A percentile compares a stretch with the other conserved stretches of the same genome.
Evolutionary conservation across 2,888 invertebrate genomes (phyloP).

Genomic region (Morinoia aosen): DNA sequence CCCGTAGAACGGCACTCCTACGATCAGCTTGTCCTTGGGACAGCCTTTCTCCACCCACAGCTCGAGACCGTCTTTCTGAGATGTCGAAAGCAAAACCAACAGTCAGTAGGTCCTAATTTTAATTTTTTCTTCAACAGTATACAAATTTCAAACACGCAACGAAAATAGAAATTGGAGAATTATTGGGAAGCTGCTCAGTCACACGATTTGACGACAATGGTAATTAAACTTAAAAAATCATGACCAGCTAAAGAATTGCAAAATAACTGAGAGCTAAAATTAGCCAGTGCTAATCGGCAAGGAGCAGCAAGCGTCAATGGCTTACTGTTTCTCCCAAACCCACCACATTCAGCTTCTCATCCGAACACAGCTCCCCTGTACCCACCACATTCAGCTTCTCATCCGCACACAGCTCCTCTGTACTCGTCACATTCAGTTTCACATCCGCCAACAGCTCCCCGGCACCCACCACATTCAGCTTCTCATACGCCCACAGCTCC

Average conservation of each 20-base stretch:
- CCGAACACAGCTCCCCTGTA: neutral
- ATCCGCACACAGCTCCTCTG: neutral
- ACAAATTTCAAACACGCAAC: neutral
- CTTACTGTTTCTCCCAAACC: neutral
- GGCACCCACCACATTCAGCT: constrained; percentile 64
- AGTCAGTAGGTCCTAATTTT: neutral
- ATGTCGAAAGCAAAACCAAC: constrained; percentile 68
- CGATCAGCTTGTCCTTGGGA: constrained; percentile 83
- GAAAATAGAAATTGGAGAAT: neutral
- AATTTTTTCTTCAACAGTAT: neutral
- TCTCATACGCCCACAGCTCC: too few species aligned
- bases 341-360: neutral
- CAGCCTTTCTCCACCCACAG: constrained; percentile 93
- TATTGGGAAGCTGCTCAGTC: neutral
- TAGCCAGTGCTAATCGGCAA: neutral
- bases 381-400: neutral
- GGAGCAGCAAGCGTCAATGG: neutral
- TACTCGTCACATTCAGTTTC: too few species aligned
- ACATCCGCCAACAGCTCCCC: too few species aligned
- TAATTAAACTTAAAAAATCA: neutral
- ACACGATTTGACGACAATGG: neutral
- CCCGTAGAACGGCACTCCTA: constrained; percentile 92
- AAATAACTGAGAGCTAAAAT: neutral
- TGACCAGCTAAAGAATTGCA: neutral
- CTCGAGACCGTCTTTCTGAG: constrained; percentile 86